Conservation (phyloP, 1,140 invertebrate genomes). For the Drosophila sp. region DNA sequence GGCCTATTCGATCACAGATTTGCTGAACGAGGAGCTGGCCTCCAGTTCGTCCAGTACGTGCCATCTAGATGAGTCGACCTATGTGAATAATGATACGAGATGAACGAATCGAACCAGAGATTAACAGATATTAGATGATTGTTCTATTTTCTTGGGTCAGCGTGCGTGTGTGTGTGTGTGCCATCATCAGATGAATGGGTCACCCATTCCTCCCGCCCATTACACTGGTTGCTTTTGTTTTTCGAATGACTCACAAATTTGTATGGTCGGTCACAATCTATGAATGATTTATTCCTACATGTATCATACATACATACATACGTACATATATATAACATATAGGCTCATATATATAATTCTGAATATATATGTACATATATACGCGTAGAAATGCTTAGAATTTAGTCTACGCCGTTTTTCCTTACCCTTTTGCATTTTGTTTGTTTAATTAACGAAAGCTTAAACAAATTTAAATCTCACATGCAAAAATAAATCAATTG, state of each 20-base stretch:
- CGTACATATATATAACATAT: neutral
- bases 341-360: neutral
- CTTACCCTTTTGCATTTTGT: conserved; percentile 47
- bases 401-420: conserved; percentile 8
- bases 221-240: neutral
- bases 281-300: neutral
- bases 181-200: conserved; percentile 28
- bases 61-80: conserved; percentile 52
- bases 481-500: neutral
- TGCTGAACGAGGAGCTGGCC: conserved; percentile 70
- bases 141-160: neutral
- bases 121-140: conserved; percentile 1
- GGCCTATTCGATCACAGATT: conserved; percentile 79
- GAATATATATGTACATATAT: neutral
- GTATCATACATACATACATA: neutral
- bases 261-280: neutral
- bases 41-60: conserved; percentile 7
- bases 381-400: neutral
- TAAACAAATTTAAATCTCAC: conserved; percentile 43
- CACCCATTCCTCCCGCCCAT: neutral
- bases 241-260: neutral
- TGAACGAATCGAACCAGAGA: conserved; percentile 27
- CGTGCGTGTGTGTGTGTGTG: conserved; percentile 17
- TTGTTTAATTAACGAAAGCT: conserved; percentile 66
- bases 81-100: conserved; percentile 67